Conservation (phyloP, 2,113 vertebrate genomes). For the Lates calcarifer region DNA sequence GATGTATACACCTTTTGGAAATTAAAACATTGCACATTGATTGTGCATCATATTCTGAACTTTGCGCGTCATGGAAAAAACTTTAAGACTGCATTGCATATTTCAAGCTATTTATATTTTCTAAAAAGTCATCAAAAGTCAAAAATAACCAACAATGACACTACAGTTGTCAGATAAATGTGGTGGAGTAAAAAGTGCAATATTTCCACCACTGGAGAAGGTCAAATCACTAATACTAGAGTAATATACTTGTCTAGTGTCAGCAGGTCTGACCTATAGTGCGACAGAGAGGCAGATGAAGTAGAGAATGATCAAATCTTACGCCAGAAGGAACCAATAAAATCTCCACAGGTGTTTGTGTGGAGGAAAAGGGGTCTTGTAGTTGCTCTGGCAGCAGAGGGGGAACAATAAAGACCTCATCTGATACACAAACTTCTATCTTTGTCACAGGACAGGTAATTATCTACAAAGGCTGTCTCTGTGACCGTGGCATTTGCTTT, state of each 20-base stretch:
- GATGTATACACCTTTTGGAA: neutral
- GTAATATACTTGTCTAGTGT: neutral
- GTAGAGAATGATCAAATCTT: neutral
- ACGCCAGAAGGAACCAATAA: neutral
- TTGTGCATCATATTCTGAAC: neutral
- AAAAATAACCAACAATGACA: neutral
- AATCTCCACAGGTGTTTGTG: neutral
- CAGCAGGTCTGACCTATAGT: neutral
- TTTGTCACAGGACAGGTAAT: neutral
- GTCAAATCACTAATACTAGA: neutral
- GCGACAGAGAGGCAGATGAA: neutral
- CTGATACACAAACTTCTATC: neutral
- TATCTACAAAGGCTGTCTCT: neutral
- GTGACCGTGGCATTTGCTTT: slow-evolving; percentile 13
- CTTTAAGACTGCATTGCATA: neutral
- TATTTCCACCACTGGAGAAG: neutral
- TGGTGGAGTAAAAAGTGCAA: too few species aligned
- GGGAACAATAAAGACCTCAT: slow-evolving; percentile 5
- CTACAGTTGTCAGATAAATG: too few species aligned
- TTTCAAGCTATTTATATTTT: too few species aligned
- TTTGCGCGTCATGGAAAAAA: neutral
- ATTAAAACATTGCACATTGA: neutral
- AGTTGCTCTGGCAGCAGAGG: neutral
- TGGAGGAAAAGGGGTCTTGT: neutral
- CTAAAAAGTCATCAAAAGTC: too few species aligned